Percentiles rank a stretch among this genome's conserved stretches.
Conservation (phyloP, 2,113 vertebrate species). For the Paradoxurus hermaphroditus region DNA sequence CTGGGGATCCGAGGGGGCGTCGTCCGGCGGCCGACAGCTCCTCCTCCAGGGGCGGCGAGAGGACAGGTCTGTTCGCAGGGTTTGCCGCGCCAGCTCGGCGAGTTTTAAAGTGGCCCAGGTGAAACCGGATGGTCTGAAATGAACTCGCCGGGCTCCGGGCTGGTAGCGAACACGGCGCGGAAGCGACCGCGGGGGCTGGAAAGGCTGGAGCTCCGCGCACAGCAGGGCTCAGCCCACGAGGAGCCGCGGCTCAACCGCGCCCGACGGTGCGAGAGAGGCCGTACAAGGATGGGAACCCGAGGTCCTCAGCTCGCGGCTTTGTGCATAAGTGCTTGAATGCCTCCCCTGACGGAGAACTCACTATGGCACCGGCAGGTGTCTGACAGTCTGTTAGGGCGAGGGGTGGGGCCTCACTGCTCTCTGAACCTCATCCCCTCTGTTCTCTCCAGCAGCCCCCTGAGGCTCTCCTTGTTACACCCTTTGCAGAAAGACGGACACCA, state of each 20-base stretch:
- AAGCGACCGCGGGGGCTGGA: background rate
- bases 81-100: background rate
- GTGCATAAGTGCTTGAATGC: background rate
- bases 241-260: accelerated
- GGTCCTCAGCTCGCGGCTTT: background rate
- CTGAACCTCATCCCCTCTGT: background rate
- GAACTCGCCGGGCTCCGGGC: background rate
- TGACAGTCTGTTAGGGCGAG: background rate
- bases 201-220: accelerated
- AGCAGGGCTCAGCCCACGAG: background rate
- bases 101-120: background rate
- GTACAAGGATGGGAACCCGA: accelerated
- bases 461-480: background rate
- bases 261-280: background rate
- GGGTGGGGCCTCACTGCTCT: too few species aligned
- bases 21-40: background rate
- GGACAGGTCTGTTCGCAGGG: background rate
- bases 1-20: background rate
- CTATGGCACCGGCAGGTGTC: accelerated
- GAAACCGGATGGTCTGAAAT: background rate
- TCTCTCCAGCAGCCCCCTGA: background rate
- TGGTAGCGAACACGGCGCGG: accelerated
- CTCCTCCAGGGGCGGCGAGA: background rate
- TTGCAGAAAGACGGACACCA: background rate
- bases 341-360: background rate